Base-by-base conservation (phyloP, 2,888 invertebrate species). In the Atherix ibis region DNA sequence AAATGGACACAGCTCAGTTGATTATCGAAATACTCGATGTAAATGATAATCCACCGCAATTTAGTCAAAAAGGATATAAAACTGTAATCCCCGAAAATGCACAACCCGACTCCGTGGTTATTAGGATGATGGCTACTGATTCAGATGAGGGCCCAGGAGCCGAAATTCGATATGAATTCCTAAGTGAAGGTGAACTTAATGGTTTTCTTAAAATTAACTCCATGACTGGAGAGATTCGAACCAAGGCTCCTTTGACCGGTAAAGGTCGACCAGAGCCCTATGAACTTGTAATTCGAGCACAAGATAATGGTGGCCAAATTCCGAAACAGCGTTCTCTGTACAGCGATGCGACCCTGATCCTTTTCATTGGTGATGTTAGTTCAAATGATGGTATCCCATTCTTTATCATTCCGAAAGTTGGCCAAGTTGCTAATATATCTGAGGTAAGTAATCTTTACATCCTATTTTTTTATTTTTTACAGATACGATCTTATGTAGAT, bases 81-180 rank as follows among this genome's bases (percentile, higher is more conserved):
- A 75, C 79, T 4, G 80, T 84, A 1, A 75, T 83, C 18, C 76
- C 82, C 1, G 83, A 83, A 54, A 83, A 80, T 48, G 78, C 76
- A 0, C 65, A 68, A 0, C 53, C 70, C 1, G 76, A 76, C 27
- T 70, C 73, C 13, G 70, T 69, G 34, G 74, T 82, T 2, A 62
- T 76, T 2, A 75, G 75, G 34, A 63, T 82, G 2, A 67, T 70
- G 4, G 85, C 87, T 0, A 69, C 62, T 1, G 87, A 88, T 54
- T 73, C 74, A 1, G 87, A 88, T 48, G 77, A 78, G 53, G 79
- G 77, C 0, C 62, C 70, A 1, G 77, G 78, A 1, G 79, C 78
- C 4, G 68, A 70, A 43, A 65, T 80, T n/a, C 67, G 65, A 37
- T 85, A 77, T 48, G 76, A 78, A 34, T 67, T 85, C 27, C 64